These are phyloP conservation scores for Ophioderma brevispina DNA, from an alignment of 35 echinoderm and acorn worm genomes.

Conservation along the genomic window DNA sequence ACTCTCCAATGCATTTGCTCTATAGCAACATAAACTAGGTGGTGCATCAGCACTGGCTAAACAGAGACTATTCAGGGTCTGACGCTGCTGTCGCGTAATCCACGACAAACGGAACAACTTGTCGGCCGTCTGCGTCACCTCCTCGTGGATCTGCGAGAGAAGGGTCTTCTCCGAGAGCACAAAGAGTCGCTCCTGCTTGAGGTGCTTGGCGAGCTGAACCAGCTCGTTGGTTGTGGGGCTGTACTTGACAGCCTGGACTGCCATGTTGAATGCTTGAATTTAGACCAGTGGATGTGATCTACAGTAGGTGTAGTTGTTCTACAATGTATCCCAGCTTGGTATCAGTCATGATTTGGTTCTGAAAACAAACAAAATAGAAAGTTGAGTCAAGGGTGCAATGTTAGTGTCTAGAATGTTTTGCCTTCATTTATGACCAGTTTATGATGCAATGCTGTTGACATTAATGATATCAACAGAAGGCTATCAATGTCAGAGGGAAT, in stretches of 20 bases:
- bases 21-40: slow-evolving; percentile 77
- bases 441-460: no score
- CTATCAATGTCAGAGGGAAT: no score
- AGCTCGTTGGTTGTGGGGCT: slow-evolving; percentile 40
- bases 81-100: slow-evolving; percentile 92
- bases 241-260: neutral
- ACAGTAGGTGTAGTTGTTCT: no score
- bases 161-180: slow-evolving; percentile 85
- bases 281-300: no score
- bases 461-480: no score
- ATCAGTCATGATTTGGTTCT: no score
- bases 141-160: slow-evolving; percentile 63
- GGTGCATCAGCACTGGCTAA: slow-evolving; percentile 67
- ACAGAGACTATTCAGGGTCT: slow-evolving; percentile 79
- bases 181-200: slow-evolving; percentile 90
- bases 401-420: no score
- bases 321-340: no score
- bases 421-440: no score
- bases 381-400: no score
- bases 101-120: slow-evolving; percentile 78
- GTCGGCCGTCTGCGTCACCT: slow-evolving; percentile 78
- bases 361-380: no score
- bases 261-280: neutral
- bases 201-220: slow-evolving; percentile 71
- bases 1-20: slow-evolving; percentile 88